Base-by-base conservation (phyloP, 2,113 vertebrate species). In the Dinomys branickii region DNA sequence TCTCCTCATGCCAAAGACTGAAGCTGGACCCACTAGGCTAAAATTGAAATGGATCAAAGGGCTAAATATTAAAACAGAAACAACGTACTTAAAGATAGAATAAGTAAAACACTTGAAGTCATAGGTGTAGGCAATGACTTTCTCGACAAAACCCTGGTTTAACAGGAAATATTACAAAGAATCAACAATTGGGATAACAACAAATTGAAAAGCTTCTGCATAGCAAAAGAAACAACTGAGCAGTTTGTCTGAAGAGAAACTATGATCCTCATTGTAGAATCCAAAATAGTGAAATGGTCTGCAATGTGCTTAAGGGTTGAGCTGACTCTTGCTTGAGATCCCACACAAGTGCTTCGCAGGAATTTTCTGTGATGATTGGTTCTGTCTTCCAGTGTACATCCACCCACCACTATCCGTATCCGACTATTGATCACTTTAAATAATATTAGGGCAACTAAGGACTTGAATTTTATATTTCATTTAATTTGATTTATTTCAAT, bases 401-500 rank as follows among this genome's bases (percentile, higher is more conserved):
- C 84, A 61, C 47, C 14, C 84, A 61, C 47, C 14, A 63, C 30
- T 73, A 61, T 10, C 22, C n/a, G 35, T 77, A 86, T 47, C 58
- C 71, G 19, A 58, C 52, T 41, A n/a, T 0, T 58, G 35, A 87
- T 4, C 1, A 20, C 33, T 73, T 47, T 52, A 90, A 54, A 78
- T 78, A 75, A 92, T 24, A 1, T 35, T 35, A 35, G 33, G 20
- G 16, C 13, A 59, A 85, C 9, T 33, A 58, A 88, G 35, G 47
- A 88, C 41, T 3, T 86, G 30, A 59, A 86, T 61, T 86, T 92
- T 33, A 69, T 75, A 52, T 83, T 91, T 73, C 22, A 26, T 59
- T 85, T 85, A 16, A 71, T 80, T 90, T 54, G 13, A 54, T 93
- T 69, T 52, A 41, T 56, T 83, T 54, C 30, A 59, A 90, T 54